Conservation (phyloP, 2,797 vertebrate species). For the Sternotherus odoratus region DNA sequence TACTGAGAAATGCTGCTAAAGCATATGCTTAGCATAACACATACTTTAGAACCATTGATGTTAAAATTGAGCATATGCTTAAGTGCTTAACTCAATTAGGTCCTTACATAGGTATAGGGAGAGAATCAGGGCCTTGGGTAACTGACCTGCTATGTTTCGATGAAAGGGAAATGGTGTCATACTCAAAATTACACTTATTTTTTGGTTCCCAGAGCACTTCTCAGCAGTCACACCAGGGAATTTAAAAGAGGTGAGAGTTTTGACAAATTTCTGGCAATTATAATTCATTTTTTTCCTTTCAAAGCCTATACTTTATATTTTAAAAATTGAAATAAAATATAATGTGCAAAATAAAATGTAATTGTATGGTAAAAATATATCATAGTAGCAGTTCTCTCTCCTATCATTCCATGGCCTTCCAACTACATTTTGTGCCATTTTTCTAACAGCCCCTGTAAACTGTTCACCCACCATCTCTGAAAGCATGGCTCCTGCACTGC, state of each 20-base stretch:
- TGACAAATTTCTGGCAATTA: neutral
- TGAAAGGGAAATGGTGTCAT: neutral
- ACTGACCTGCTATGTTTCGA: neutral
- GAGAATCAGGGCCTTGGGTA: neutral
- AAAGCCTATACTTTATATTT: neutral
- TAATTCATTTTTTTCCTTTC: rapidly evolving
- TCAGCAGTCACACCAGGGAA: neutral
- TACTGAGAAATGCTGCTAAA: too few relatives aligned
- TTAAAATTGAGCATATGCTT: too few relatives aligned
- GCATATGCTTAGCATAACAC: too few relatives aligned
- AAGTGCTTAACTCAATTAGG: too few relatives aligned
- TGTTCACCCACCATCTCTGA: too few relatives aligned
- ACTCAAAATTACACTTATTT: neutral
- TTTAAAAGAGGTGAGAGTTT: neutral
- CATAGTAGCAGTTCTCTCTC: neutral
- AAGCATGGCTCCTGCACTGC: too few relatives aligned
- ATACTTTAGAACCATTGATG: too few relatives aligned
- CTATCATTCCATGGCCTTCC: too few relatives aligned
- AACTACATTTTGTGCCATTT: too few relatives aligned
- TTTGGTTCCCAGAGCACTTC: neutral
- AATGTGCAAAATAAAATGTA: neutral
- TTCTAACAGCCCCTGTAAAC: too few relatives aligned
- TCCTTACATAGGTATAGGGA: too few relatives aligned
- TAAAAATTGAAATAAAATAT: too few relatives aligned
- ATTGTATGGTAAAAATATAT: neutral